These are phyloP conservation scores for Maconellicoccus hirsutus DNA, from an alignment of 1,140 invertebrate species.

Conservation along the genomic window DNA sequence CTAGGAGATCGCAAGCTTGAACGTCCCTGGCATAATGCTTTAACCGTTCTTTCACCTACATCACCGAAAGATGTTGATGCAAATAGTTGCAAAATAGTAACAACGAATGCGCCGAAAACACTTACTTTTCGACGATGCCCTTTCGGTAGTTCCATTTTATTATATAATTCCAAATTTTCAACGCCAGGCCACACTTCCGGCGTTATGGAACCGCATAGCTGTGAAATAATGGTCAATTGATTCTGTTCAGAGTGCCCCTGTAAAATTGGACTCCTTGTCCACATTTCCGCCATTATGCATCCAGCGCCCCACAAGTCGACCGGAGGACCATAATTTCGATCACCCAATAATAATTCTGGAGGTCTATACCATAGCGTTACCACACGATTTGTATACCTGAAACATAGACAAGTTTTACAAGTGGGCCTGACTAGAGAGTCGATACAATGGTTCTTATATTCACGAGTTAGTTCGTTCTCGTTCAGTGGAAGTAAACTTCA, in stretches of 20 bases:
- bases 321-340: conserved; percentile 89
- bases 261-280: conserved; percentile 73
- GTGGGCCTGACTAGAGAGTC: neutral
- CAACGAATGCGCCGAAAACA: neutral
- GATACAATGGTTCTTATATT: neutral
- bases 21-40: conserved; percentile 87
- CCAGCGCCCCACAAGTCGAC: conserved; percentile 98
- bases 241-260: conserved; percentile 91
- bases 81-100: neutral
- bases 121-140: conserved; percentile 76
- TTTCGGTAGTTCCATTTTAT: conserved; percentile 80
- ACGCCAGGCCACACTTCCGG: conserved; percentile 91
- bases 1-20: conserved; percentile 83
- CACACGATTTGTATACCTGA: conserved; percentile 88
- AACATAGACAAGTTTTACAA: conserved; percentile 17
- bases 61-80: neutral
- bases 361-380: conserved; percentile 97
- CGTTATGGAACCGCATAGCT: conserved; percentile 91
- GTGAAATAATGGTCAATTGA: conserved; percentile 87
- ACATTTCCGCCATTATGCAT: conserved; percentile 99
- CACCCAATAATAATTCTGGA: conserved; percentile 77
- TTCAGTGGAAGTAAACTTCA: neutral
- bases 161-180: conserved; percentile 81
- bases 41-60: conserved; percentile 69
- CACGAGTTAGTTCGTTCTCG: neutral